Conservation (phyloP, 1,140 invertebrate species). For the Antheraea mylitta region DNA sequence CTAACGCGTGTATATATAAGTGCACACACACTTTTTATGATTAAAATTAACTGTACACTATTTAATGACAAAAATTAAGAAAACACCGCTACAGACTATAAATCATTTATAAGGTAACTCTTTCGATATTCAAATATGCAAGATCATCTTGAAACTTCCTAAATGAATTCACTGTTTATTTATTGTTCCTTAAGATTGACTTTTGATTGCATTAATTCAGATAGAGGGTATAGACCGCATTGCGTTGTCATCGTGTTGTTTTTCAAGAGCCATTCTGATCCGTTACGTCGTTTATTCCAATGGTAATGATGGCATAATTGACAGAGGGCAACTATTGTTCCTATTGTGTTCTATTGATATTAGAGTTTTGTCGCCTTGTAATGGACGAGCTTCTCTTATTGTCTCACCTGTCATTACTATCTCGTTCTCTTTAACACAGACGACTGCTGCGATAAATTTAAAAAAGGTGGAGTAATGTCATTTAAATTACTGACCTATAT, state of each 20-base stretch:
- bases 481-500: conserved; percentile 29
- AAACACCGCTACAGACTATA: conserved; percentile 48
- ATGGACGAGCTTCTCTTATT: conserved; percentile 64
- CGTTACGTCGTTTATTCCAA: conserved; percentile 72
- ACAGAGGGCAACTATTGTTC: conserved; percentile 76
- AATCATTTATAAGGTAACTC: conserved; percentile 64
- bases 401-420: conserved; percentile 56
- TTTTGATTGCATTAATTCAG: conserved; percentile 24
- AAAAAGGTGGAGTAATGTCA: conserved; percentile 64
- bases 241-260: conserved; percentile 54
- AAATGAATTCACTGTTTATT: conserved; percentile 28
- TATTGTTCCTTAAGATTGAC: conserved; percentile 30
- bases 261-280: conserved; percentile 64
- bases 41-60: conserved; percentile 49
- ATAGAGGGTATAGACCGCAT: conserved; percentile 25
- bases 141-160: conserved; percentile 34
- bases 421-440: conserved; percentile 54
- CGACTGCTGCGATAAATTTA: conserved; percentile 50
- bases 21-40: conserved; percentile 45
- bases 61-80: conserved; percentile 53
- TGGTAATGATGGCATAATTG: conserved; percentile 78
- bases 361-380: conserved; percentile 76
- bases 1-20: too few relatives aligned
- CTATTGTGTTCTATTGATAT: conserved; percentile 75
- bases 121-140: conserved; percentile 51